Conservation (phyloP, 2,888 invertebrate species). For the Hedya salicella region DNA sequence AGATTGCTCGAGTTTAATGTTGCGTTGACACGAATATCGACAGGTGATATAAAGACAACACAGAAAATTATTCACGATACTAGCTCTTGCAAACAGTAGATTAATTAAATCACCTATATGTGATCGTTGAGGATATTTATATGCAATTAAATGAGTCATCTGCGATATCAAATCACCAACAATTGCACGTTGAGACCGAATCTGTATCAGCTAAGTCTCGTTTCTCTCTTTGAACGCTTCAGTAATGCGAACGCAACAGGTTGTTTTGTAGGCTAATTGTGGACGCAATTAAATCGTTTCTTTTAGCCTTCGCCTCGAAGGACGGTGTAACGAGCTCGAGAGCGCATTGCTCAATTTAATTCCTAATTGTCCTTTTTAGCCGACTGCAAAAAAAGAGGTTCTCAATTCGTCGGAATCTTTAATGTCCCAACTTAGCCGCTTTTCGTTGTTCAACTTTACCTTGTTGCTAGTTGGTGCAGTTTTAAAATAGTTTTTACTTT, state of each 20-base stretch:
- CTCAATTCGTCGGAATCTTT: conserved; percentile 35
- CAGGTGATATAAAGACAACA: conserved; percentile 2
- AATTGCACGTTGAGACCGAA: conserved; percentile 39
- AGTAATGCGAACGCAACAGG: conserved; percentile 69
- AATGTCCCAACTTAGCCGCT: conserved; percentile 43
- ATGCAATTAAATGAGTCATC: conserved; percentile 19
- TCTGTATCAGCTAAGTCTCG: conserved; percentile 50
- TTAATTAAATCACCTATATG: background rate
- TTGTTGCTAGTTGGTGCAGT: conserved; percentile 53
- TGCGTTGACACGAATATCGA: background rate
- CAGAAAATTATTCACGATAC: background rate
- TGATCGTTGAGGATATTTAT: conserved; percentile 4
- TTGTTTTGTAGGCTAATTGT: conserved; percentile 76
- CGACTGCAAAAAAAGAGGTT: background rate
- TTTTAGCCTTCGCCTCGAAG: conserved; percentile 63
- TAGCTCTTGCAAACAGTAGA: background rate
- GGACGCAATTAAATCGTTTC: conserved; percentile 72
- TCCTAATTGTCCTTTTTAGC: conserved; percentile 5
- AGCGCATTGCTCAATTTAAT: conserved; percentile 56
- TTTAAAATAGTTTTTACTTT: conserved; percentile 66
- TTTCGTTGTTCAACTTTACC: background rate
- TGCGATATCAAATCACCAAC: conserved; percentile 17
- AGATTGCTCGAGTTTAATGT: conserved; percentile 7
- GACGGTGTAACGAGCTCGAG: conserved; percentile 61
- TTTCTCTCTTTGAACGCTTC: conserved; percentile 56